Evolutionary conservation across 2,888 invertebrate species (phyloP).

Genomic region (Dicranocentrus wangi): DNA sequence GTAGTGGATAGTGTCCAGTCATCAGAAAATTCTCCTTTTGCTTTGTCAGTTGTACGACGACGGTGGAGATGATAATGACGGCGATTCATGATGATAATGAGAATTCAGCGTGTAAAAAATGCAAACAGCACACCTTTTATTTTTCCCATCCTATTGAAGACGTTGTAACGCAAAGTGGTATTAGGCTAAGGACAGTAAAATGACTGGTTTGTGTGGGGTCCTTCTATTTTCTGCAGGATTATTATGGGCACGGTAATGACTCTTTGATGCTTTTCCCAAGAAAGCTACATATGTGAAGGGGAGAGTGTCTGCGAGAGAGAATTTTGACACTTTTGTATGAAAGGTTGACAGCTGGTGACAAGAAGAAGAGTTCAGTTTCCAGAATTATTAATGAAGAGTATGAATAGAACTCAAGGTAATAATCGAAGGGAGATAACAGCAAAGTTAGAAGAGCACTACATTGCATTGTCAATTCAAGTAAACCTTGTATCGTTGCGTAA

Average conservation of each 20-base stretch:
- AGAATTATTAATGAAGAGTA: conserved; percentile 12
- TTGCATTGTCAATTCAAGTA: no score
- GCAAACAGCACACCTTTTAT: conserved; percentile 23
- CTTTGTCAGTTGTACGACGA: conserved; percentile 21
- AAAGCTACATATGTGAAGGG: background rate
- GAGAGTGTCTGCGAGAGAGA: conserved; percentile 12
- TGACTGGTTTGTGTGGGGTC: conserved; percentile 36
- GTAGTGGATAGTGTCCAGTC: conserved; percentile 9
- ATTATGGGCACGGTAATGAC: conserved; percentile 5
- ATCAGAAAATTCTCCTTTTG: conserved; percentile 3
- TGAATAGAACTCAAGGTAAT: no score
- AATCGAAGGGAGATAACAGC: background rate
- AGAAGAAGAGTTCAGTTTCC: background rate
- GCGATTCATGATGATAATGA: conserved; percentile 22
- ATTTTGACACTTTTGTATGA: conserved; percentile 12
- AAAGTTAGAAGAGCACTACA: no score
- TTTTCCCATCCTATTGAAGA: conserved; percentile 19
- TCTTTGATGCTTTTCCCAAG: background rate
- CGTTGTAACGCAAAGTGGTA: background rate
- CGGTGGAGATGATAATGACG: conserved; percentile 23
- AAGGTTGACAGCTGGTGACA: conserved; percentile 27
- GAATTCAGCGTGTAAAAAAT: conserved; percentile 24
- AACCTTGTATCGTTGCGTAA: no score
- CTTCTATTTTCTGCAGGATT: background rate
- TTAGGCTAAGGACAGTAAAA: background rate